Base-by-base conservation (phyloP, 2,797 vertebrate species). In the Takifugu ocellatus region DNA sequence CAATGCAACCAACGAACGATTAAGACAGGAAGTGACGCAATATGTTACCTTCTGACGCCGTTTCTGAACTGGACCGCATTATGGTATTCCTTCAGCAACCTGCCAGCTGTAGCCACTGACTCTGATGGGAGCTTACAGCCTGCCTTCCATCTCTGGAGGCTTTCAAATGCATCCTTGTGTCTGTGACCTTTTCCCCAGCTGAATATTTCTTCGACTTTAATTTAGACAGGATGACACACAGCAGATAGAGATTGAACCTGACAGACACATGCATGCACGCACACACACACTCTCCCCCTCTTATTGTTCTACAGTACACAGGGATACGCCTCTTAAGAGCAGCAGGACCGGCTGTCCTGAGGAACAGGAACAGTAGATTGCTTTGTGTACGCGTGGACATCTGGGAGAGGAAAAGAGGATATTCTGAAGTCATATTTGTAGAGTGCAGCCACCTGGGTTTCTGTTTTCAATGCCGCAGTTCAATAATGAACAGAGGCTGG, bases 221-320 rank as follows among this genome's bases (percentile, higher is more conserved):
- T 77, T 73, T 39, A 59, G 55, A 59, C 43, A 26, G 56, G 60
- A 72, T 31, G 17, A 47, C 63, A 63, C 66, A 63, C 5, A 15
- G 44, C 25, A 26, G 68, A 68, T 17, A 54, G 61, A 72, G 77
- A 83, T 72, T 63, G 66, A 60, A 45, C 70, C 76, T 78, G 82
- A 84, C 81, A 84, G 61, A 63, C 71, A 25, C 56, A 54, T 59
- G 58, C 67, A 25, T 24, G 42, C 65, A 63, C 71, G 21, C 56
- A 54, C 61, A 24, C 57, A 54, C 61, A 61, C 68, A 21, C 24
- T 29, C 63, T 59, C 46, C 51, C 49, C 48, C 52, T 69, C 46
- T 47, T 51, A 84, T 84, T 57, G 78, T 86, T 82, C 75, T 63
- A 72, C 78, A 73, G 61, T 61, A 65, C 54, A 55, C 59, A 65